Base-by-base conservation (phyloP, 2,888 invertebrate species). In the Ectemnius continuus region DNA sequence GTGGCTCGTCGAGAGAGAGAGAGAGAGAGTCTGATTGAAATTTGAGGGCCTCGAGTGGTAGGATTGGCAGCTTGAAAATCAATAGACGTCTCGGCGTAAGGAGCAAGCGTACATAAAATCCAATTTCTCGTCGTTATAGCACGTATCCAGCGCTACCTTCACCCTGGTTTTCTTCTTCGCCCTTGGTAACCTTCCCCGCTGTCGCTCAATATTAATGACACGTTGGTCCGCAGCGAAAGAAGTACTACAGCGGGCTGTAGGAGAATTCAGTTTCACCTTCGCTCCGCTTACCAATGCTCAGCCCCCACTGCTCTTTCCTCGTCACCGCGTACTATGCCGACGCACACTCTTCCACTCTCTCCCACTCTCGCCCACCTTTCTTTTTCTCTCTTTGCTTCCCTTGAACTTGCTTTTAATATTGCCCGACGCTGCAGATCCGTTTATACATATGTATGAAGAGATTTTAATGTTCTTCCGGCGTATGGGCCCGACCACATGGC, bases 361-460 rank as follows among this genome's bases (percentile, higher is more conserved):
- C 65, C 62, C 52, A 57, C 23, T 45, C 11, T 48, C 26, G 16
- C 58, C 62, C 67, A 68, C 70, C 48, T n/a, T 56, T 45, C 14
- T 66, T 64, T 60, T 72, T 66, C 61, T 78, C 67, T 70, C 68
- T 57, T 73, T 77, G 75, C 76, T 81, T 78, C 76, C 75, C 77
- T 82, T 68, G 71, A 70, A 79, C 82, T 79, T 81, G 78, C 80
- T 84, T 85, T 85, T 85, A 86, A 85, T 85, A 85, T 85, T 82
- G 80, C 80, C 84, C 72, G 73, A 62, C 76, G 68, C 73, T 52
- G n/a, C 61, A 60, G 62, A 75, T 61, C 71, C 76, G 66, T 81
- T 84, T 80, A 85, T 85, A 84, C 85, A 85, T 85, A 85, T 85
- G 85, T 85, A 85, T 85, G 85, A 85, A 81, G 79, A 78, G 71